Base-by-base conservation (phyloP, 2,113 vertebrate species). In the Xerus inauris region DNA sequence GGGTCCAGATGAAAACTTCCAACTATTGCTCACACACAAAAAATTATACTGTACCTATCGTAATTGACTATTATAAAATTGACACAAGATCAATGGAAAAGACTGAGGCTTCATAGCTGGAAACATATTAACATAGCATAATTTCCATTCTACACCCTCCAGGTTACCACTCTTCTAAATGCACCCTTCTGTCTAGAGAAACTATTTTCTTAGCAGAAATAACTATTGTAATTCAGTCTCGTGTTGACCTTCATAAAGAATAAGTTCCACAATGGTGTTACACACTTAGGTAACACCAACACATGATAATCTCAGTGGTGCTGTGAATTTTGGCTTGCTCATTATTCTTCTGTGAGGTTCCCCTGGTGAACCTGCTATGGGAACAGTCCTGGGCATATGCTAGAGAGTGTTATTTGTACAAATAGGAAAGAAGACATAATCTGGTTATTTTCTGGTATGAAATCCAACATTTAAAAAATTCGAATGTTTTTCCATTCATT, bases 401-500 rank as follows among this genome's bases (percentile, higher is more conserved):
- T 89, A 45, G 45, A n/a, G 30, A 67, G 28, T 13, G 22, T 28
- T 35, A 32, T 91, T 79, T 71, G 42, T 42, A 20, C 42, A 93
- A 49, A 82, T 30, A 90, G 75, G 65, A 94, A 47, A 96, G 40
- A 69, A 40, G 6, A 8, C 4, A 89, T 65, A 89, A 85, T 92
- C 16, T 82, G 64, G 1, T 77, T 80, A 67, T 76, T 47, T 10
- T 79, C 19, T 80, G 49, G 30, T 75, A 57, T 91, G 72, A 97
- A 94, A 71, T 73, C 16, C 38, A 95, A 1, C 24, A 54, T 12
- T 94, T 87, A 65, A 87, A 62, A 95, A 95, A 45, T 90, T 94
- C 59, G 95, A 91, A 91, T 89, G 51, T 22, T 82, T 62, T 94
- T 96, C 24, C 10, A 17, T 65, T 96, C 93, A 81, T 79, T 59